Conservation (phyloP, 2,888 invertebrate genomes). For the Drosophila atroscutellata region DNA sequence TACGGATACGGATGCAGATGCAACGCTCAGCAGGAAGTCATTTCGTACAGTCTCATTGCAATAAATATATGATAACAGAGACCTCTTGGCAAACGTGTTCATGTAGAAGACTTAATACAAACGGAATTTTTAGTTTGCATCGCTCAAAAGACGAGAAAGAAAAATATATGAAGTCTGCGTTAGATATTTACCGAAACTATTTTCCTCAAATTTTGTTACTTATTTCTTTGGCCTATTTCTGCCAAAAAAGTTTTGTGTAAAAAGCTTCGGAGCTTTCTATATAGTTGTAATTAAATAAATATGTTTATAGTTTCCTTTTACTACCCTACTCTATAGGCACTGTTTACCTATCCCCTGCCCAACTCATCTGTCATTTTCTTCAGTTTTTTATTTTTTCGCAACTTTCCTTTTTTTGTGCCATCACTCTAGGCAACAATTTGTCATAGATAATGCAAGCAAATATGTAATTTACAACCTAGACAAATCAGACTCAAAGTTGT, state of each 20-base stretch:
- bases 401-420: not conserved
- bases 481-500: slow-evolving; percentile 56
- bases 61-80: slow-evolving; percentile 29
- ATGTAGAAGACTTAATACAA: slow-evolving; percentile 33
- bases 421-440: slow-evolving; percentile 45
- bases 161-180: not conserved
- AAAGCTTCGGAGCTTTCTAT: not conserved
- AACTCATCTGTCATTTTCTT: not conserved
- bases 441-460: slow-evolving; percentile 62
- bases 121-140: slow-evolving; percentile 34
- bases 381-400: not conserved
- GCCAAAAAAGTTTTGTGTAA: not conserved
- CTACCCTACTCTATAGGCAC: not conserved
- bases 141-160: not conserved
- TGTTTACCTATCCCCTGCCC: not conserved
- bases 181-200: not conserved
- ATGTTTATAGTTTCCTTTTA: not conserved
- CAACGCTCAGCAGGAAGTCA: slow-evolving; percentile 65
- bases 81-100: slow-evolving; percentile 19
- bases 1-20: slow-evolving; percentile 32
- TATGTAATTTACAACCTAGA: slow-evolving; percentile 59
- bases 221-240: not conserved
- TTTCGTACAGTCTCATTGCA: slow-evolving; percentile 62
- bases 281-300: slow-evolving; percentile 1
- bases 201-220: not conserved